A percentile compares a stretch with the other conserved stretches of the same genome.
Evolutionary conservation across 2,113 vertebrate species (phyloP).

Genomic region (Orthochromis malagaraziensis): DNA sequence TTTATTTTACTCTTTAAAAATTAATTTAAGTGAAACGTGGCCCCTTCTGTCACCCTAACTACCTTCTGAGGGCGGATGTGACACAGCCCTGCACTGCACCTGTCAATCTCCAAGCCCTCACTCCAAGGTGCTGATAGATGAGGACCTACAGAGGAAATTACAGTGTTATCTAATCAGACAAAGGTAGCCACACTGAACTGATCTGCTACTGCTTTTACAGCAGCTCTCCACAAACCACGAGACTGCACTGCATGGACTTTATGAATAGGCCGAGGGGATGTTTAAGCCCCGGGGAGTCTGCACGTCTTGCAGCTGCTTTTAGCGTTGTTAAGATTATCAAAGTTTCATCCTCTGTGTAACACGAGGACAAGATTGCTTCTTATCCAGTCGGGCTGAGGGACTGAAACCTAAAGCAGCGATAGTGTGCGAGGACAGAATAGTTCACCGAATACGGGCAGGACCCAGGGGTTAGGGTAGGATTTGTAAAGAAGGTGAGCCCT

Average conservation of each 20-base stretch:
- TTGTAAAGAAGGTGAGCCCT: not conserved
- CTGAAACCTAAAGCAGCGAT: not conserved
- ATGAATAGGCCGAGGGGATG: not conserved
- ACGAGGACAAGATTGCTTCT: not conserved
- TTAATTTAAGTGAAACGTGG: not conserved
- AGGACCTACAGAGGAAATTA: conserved; percentile 38
- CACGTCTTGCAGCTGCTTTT: not conserved
- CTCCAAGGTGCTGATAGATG: not conserved
- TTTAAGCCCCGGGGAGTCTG: not conserved
- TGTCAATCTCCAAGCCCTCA: not conserved
- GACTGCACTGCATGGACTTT: not conserved
- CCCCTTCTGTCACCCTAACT: not conserved
- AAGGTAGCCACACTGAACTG: not conserved
- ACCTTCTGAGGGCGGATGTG: not conserved
- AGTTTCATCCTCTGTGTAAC: not conserved
- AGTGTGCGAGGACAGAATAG: not conserved
- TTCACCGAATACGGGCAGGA: not conserved
- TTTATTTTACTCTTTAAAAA: not conserved
- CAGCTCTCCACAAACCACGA: not conserved
- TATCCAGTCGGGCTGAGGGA: not conserved
- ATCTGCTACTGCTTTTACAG: not conserved
- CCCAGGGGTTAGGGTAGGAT: not conserved
- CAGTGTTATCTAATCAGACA: conserved; percentile 36
- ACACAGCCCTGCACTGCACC: not conserved
- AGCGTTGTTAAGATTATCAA: not conserved